Evolutionary conservation across 2,888 invertebrate genomes (phyloP).

Genomic region (Epirrita christyi): DNA sequence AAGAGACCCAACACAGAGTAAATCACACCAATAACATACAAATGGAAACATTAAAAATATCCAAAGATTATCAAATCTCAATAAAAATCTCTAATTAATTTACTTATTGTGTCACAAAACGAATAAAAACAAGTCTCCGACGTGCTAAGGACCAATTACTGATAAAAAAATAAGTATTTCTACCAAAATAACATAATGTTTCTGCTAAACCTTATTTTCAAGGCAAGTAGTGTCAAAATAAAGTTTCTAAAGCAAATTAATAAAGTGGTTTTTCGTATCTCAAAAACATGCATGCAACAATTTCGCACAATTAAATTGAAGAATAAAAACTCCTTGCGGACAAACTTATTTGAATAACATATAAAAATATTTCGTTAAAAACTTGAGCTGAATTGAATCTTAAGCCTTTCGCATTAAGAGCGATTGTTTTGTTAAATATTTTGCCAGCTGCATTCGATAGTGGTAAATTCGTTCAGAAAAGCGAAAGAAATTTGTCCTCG

Average conservation of each 20-base stretch:
- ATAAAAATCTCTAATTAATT: conserved; percentile 38
- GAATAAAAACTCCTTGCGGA: conserved; percentile 63
- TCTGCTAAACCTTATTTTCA: conserved; percentile 13
- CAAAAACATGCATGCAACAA: conserved; percentile 74
- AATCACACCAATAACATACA: neutral
- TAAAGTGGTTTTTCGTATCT: conserved; percentile 33
- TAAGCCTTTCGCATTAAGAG: neutral
- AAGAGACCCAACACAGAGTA: conserved; percentile 4
- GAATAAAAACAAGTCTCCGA: conserved; percentile 36
- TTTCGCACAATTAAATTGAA: conserved; percentile 75
- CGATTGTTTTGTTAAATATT: neutral
- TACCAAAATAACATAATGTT: neutral
- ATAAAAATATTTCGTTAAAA: neutral
- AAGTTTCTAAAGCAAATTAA: neutral
- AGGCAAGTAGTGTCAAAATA: conserved; percentile 1
- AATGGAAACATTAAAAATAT: conserved; percentile 15
- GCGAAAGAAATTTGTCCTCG: conserved; percentile 79
- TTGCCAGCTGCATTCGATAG: conserved; percentile 18
- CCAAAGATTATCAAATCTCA: conserved; percentile 16
- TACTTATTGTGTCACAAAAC: conserved; percentile 31
- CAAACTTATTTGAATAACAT: conserved; percentile 41
- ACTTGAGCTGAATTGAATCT: conserved; percentile 8
- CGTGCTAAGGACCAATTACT: conserved; percentile 50
- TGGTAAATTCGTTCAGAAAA: conserved; percentile 60
- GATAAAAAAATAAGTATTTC: conserved; percentile 33